Conservation (phyloP, 1,140 invertebrate genomes). For the Nasonia vitripennis region DNA sequence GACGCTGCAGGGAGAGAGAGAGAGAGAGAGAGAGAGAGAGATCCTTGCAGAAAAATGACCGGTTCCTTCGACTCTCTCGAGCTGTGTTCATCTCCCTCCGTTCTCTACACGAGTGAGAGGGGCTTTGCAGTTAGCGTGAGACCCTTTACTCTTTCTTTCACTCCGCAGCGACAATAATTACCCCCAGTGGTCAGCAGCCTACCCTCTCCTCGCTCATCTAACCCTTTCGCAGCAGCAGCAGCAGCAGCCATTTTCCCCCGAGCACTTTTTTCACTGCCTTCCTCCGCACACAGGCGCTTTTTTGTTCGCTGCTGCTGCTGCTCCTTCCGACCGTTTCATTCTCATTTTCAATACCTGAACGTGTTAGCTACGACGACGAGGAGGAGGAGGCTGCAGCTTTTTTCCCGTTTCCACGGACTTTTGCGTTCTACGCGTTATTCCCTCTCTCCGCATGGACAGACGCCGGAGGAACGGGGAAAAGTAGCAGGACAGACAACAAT, state of each 20-base stretch:
- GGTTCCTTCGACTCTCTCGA: conserved; percentile 55
- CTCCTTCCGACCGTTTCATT: conserved; percentile 20
- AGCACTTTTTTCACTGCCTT: background rate
- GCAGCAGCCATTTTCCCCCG: background rate
- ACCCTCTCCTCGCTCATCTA: background rate
- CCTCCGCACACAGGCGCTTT: background rate
- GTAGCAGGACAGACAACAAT: conserved; percentile 26
- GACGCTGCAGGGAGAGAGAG: conserved; percentile 53
- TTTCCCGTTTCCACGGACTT: conserved; percentile 15
- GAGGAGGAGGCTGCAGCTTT: too few relatives aligned
- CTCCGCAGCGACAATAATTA: conserved; percentile 67
- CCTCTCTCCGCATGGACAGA: background rate
- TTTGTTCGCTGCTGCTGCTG: background rate
- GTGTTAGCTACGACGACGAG: background rate
- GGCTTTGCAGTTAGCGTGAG: conserved; percentile 67
- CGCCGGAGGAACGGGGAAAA: background rate
- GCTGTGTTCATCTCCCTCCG: conserved; percentile 31
- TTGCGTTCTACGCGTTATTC: background rate
- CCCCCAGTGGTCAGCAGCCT: conserved; percentile 65
- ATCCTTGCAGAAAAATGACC: conserved; percentile 68
- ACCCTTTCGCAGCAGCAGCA: background rate
- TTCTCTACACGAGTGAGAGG: conserved; percentile 38
- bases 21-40: background rate
- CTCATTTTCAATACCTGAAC: conserved; percentile 31
- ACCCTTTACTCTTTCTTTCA: conserved; percentile 59